Conservation (phyloP, 2,797 vertebrate genomes). For the Gallinago stenura region DNA sequence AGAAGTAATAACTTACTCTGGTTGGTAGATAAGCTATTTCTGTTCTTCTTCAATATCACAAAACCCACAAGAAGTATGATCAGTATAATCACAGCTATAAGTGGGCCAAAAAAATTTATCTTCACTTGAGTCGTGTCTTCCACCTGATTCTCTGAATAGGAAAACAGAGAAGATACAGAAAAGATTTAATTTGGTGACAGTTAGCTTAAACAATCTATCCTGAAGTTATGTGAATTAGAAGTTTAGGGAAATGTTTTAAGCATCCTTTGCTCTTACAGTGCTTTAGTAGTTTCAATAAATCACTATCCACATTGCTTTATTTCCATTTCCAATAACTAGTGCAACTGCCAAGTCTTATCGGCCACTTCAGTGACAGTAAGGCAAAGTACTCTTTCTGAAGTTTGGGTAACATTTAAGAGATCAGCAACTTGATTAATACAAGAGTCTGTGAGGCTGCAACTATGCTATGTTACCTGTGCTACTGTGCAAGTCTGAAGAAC, state of each 20-base stretch:
- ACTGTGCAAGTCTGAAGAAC: neutral
- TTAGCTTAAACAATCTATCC: neutral
- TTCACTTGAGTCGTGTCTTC: constrained; percentile 17
- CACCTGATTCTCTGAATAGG: constrained; percentile 24
- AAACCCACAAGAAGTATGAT: constrained; percentile 6
- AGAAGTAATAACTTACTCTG: constrained; percentile 52
- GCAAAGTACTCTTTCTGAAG: neutral
- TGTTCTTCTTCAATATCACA: constrained; percentile 42
- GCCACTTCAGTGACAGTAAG: neutral
- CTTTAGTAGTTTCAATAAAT: neutral
- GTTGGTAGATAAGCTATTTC: constrained; percentile 1
- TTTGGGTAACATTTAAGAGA: neutral
- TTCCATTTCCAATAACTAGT: neutral
- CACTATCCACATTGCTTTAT: neutral
- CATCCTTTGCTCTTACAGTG: neutral
- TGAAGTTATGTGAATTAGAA: neutral
- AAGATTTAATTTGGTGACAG: neutral
- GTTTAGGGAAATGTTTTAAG: neutral
- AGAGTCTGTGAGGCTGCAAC: neutral
- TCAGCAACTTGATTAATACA: neutral
- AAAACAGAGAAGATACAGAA: neutral
- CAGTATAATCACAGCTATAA: constrained; percentile 20
- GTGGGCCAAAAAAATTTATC: constrained; percentile 21
- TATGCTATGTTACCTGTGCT: neutral
- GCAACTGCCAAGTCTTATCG: neutral